phyloP scores from a whole-genome alignment of 2,113 vertebrate species.

The Apteryx mantelli region DNA sequence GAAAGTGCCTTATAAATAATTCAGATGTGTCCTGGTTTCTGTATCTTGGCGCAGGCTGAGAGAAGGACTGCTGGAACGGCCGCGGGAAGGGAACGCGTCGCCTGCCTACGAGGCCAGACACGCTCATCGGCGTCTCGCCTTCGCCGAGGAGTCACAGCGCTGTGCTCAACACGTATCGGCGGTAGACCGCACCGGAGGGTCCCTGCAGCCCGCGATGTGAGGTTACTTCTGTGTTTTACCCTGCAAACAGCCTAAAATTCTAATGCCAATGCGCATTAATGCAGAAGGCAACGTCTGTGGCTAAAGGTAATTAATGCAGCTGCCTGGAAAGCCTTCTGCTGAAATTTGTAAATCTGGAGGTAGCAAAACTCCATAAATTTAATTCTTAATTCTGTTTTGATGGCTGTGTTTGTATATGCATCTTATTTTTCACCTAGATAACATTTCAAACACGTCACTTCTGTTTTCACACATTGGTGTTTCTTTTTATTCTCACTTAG shows the following conservation, averaged over 20 bases:
- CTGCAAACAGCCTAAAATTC: not conserved
- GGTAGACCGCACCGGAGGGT: too few relatives aligned
- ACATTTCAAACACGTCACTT: not conserved
- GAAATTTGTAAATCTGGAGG: not conserved
- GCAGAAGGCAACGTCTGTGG: not conserved
- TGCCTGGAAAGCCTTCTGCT: not conserved
- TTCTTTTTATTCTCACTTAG: not conserved
- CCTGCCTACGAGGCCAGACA: not conserved
- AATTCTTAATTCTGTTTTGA: not conserved
- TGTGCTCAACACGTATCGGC: too few relatives aligned
- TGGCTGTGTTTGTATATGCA: not conserved
- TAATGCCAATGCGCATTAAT: not conserved
- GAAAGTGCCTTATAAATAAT: not conserved
- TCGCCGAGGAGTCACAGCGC: not conserved
- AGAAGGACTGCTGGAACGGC: not conserved
- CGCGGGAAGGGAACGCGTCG: not conserved
- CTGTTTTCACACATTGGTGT: not conserved
- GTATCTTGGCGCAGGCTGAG: not conserved
- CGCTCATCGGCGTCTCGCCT: not conserved
- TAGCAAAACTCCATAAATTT: not conserved
- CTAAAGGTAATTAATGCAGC: not conserved
- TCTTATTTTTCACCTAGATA: not conserved
- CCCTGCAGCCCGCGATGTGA: not conserved
- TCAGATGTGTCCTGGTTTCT: not conserved
- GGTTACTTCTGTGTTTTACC: not conserved